Percentiles rank a stretch among this genome's conserved stretches.
These are phyloP conservation scores for Cinclus mexicanus DNA, from an alignment of 2,113 vertebrate genomes.

Conservation along the genomic window DNA sequence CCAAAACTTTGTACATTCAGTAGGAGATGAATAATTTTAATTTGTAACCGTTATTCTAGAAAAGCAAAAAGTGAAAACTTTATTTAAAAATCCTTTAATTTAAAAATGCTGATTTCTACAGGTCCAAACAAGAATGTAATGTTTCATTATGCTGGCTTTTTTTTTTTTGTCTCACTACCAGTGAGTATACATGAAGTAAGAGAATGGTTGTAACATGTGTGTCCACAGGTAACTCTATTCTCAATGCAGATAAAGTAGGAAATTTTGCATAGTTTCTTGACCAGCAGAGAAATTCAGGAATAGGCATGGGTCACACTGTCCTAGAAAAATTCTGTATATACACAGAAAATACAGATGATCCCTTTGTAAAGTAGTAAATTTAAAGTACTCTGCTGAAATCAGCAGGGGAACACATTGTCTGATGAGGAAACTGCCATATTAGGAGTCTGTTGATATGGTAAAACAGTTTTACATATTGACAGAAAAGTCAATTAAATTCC, in stretches of 20 bases:
- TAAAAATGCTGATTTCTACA: neutral
- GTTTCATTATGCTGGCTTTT: neutral
- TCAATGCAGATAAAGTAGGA: neutral
- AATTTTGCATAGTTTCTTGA: neutral
- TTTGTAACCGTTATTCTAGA: neutral
- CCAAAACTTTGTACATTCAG: neutral
- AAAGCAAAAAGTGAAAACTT: neutral
- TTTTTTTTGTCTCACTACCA: neutral
- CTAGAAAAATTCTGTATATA: neutral
- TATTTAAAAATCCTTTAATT: neutral
- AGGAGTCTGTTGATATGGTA: neutral
- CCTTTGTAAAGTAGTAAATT: neutral
- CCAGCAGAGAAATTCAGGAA: neutral
- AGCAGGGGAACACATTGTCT: neutral
- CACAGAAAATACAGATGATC: neutral
- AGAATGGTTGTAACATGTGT: accelerated
- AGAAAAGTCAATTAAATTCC: neutral
- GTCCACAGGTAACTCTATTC: neutral
- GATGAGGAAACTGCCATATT: neutral
- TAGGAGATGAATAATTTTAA: neutral
- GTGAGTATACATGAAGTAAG: neutral
- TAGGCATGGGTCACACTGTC: neutral
- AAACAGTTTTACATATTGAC: neutral
- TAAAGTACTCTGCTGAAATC: neutral
- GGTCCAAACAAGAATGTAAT: neutral